Evolutionary conservation across 1,140 invertebrate genomes (phyloP), one percentile per base, ranked within the genome.

Genomic region (Gryllus bimaculatus): DNA sequence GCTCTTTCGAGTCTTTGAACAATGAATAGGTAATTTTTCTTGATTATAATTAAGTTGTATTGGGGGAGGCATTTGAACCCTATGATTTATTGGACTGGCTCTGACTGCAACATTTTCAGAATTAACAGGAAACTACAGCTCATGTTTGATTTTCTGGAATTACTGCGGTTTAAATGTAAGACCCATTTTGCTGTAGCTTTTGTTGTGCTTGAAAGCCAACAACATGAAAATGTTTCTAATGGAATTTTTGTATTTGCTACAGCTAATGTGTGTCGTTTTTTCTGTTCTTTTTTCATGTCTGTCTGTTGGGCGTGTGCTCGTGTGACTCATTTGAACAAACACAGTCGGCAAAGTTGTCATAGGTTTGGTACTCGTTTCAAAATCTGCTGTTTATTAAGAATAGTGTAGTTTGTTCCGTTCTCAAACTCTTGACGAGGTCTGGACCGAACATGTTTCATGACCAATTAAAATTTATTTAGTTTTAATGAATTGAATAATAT

Each of bases 321-420:
- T 76, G 74, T 79, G 74, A 66, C 54, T 66, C 54, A 18, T 66
- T 66, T 7, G 54, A 66, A 66, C 54, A 66, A 66, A 66, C 54
- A 66, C 86, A 87, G 87, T 86, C 82, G 87, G 87, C 84, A 87
- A 88, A 85, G 86, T 88, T 82, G 85, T 88, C 76, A 88, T 88
- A 88, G 88, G 88, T 88, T 87, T 85, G 87, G 83, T 83, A 80
- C 74, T 54, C 20, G 48, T 79, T 78, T 74, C 47, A 80, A 26
- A 80, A 75, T 75, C n/a, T 26, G 73, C 47, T 80, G 76, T 48
- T 78, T 18, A 74, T 80, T 75, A 73, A 20, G 18, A 15, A 20
- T 75, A 79, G 47, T 76, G 78, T 80, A 80, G 79, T 47, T 77
- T 20, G 48, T 47, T 48, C 26, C n/a, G 47, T 20, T 77, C 20